Conservation (phyloP, 2,797 vertebrate genomes). For the Onychomys leucogaster region DNA sequence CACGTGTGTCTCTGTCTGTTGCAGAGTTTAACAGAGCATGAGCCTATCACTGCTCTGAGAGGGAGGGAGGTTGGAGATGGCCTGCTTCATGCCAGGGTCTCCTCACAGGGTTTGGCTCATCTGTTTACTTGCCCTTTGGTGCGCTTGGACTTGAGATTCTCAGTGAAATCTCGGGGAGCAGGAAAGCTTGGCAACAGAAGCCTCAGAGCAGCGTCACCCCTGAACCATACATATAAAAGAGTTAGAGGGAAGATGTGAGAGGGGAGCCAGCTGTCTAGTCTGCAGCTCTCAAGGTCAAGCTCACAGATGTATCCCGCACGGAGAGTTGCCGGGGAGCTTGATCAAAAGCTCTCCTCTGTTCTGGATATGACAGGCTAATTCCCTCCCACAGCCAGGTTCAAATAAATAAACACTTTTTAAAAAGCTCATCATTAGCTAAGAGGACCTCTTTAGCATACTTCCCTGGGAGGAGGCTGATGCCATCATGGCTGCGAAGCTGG, state of each 20-base stretch:
- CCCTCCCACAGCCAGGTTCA: not conserved
- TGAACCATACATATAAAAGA: slow-evolving; percentile 81
- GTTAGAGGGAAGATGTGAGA: slow-evolving; percentile 78
- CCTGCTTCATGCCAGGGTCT: not conserved
- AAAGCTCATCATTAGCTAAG: not conserved
- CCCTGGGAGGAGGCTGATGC: rapidly evolving
- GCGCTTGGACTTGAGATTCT: slow-evolving; percentile 17
- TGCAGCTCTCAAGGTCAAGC: slow-evolving; percentile 85
- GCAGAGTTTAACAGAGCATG: not conserved
- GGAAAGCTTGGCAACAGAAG: slow-evolving; percentile 53
- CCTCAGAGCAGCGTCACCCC: slow-evolving; percentile 71
- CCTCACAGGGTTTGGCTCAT: slow-evolving; percentile 57
- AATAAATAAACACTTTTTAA: slow-evolving; percentile 7
- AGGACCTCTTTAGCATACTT: not conserved
- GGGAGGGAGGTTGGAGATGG: not conserved
- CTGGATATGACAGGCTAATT: slow-evolving; percentile 50
- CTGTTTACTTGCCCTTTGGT: slow-evolving; percentile 17
- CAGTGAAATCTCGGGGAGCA: not conserved
- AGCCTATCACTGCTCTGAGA: not conserved
- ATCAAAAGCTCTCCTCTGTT: slow-evolving; percentile 77
- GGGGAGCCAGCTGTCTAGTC: slow-evolving; percentile 86
- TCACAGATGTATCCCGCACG: slow-evolving; percentile 71
- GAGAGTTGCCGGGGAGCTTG: slow-evolving; percentile 73
- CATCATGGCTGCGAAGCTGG: not conserved
- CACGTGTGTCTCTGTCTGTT: not conserved